These are phyloP conservation scores for Drosophila tani DNA, from an alignment of 1,140 invertebrate species.

Conservation along the genomic window DNA sequence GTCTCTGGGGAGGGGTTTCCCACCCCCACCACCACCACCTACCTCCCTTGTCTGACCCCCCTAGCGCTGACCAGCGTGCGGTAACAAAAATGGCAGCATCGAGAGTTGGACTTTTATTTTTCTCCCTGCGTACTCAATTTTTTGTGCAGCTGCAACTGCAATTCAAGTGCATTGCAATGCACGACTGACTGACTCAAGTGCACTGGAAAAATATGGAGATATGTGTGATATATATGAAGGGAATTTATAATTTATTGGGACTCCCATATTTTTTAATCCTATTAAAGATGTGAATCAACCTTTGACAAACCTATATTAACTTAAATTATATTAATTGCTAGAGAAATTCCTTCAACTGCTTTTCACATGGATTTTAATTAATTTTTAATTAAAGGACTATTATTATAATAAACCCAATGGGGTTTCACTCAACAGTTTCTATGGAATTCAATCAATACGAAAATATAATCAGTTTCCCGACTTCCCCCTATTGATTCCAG, in stretches of 20 bases:
- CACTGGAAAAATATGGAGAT: background rate
- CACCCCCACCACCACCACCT: background rate
- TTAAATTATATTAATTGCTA: background rate
- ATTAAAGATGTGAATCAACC: no score
- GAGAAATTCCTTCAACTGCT: background rate
- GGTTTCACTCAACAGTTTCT: background rate
- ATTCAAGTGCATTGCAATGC: slow-evolving; percentile 60
- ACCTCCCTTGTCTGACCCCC: slow-evolving; percentile 11
- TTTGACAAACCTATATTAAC: no score
- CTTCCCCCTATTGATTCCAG: background rate
- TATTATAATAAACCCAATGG: background rate
- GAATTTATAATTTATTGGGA: background rate
- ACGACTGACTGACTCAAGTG: slow-evolving; percentile 49
- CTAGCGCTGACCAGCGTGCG: slow-evolving; percentile 42
- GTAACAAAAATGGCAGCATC: slow-evolving; percentile 66
- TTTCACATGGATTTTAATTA: background rate
- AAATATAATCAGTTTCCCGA: background rate
- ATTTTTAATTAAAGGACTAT: background rate
- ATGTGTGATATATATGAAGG: background rate
- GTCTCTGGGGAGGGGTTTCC: background rate
- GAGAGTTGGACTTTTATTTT: slow-evolving; percentile 58
- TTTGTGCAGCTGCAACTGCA: slow-evolving; percentile 58
- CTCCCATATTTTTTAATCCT: no score
- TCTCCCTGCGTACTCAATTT: slow-evolving; percentile 35
- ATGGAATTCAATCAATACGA: slow-evolving; percentile 6